Evolutionary conservation across 2,797 vertebrate genomes (phyloP), one percentile per base, ranked within the genome.

Genomic region (Alosa sapidissima): DNA sequence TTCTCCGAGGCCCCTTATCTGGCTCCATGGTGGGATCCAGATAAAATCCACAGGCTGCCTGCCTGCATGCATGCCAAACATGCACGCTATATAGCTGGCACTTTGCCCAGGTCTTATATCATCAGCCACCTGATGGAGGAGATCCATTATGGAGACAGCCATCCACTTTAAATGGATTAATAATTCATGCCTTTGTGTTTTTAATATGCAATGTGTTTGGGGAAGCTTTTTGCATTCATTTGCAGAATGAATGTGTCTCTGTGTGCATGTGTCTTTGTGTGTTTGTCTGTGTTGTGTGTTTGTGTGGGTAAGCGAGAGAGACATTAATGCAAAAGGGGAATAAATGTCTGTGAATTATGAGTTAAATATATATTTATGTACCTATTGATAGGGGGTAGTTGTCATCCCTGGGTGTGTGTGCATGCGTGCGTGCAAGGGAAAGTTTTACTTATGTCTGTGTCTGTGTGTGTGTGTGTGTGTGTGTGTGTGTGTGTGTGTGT

Each of bases 131-230:
- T 41, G 28, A 82, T 36, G 60, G 7, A 68, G 72, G 16, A 47
- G 72, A 84, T 75, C 82, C 83, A 47, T 78, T 9, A 13, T 33
- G 55, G 49, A 78, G 82, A 83, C n/a, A 36, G 33, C 7, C 48
- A 5, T 36, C 58, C 10, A 83, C 48, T 68, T 62, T 13, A 82
- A 41, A 7, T 41, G 51, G 83, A 49, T 86, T 36, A 41, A 54
- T 84, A 84, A 87, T 68, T 85, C 54, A 87, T 33, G 47, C 49
- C 24, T 7, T 2, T 36, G 48, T 60, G 52, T 81, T 85, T 85
- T 85, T 87, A 84, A 83, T 75, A 82, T 10, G 82, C 16, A 72
- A 81, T 81, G 54, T 72, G 48, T 5, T 11, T 54, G 51, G 82
- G 51, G 47, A 16, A 21, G 72, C 41, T 47, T 47, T 75, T 78